phyloP scores from a whole-genome alignment of 1,140 invertebrate genomes.

The Argopecten irradians region DNA sequence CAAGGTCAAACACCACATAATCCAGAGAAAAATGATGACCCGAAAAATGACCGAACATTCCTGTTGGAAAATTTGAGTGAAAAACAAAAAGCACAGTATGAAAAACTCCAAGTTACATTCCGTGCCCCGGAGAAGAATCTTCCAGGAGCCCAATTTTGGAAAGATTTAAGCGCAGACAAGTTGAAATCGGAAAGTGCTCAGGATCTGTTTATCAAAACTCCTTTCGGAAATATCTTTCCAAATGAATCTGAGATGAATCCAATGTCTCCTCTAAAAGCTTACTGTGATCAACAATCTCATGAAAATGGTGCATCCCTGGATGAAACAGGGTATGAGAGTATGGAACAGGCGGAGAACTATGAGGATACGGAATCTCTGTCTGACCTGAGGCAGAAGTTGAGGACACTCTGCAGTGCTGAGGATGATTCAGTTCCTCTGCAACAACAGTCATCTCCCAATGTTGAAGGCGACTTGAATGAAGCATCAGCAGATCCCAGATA shows the following conservation, averaged over 20 bases:
- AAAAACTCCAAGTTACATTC: neutral
- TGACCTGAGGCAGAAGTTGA: neutral
- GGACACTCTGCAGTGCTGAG: neutral
- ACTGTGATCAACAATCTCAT: neutral
- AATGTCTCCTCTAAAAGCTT: conserved; percentile 7
- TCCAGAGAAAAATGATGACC: neutral
- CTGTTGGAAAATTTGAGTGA: neutral
- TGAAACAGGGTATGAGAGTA: neutral
- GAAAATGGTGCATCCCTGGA: neutral
- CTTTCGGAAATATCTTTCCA: neutral
- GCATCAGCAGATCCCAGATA: neutral
- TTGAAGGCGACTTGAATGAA: neutral
- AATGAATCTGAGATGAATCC: neutral
- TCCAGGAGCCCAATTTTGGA: conserved; percentile 14
- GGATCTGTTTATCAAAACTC: conserved; percentile 8
- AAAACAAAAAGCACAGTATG: conserved; percentile 22
- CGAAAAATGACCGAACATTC: neutral
- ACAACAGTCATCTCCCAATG: neutral
- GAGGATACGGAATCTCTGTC: neutral
- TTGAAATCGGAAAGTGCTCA: neutral
- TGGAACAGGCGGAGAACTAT: neutral
- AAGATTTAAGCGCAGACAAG: neutral
- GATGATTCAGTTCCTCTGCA: neutral
- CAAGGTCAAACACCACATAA: neutral
- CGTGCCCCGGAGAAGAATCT: neutral